phyloP scores from a whole-genome alignment of 2,113 vertebrate species.

The Coryphaenoides rupestris region DNA sequence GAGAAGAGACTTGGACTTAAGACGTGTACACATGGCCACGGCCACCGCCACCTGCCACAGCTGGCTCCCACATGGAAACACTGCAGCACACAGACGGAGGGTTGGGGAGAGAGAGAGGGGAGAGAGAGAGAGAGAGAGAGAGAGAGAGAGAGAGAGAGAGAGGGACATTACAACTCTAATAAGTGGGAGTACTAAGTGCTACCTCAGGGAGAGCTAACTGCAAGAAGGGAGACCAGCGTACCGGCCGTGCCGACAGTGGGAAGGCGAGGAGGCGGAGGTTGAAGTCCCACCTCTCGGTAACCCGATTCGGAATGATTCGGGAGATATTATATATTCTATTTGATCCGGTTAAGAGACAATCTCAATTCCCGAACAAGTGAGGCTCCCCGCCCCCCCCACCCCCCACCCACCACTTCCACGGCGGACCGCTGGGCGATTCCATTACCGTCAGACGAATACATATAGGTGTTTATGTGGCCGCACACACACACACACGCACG shows the following conservation, averaged over 20 bases:
- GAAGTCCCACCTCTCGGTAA: constrained; percentile 35
- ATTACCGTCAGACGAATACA: constrained; percentile 42
- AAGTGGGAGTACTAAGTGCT: no score
- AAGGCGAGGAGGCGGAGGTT: neutral
- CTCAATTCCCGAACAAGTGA: constrained; percentile 15
- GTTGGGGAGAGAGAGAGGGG: neutral
- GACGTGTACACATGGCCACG: constrained; percentile 9
- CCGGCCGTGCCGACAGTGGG: no score
- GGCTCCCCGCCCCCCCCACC: no score
- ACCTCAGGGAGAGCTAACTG: neutral
- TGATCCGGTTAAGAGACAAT: constrained; percentile 47
- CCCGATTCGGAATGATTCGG: constrained; percentile 30
- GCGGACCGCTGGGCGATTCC: constrained; percentile 39
- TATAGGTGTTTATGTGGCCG: constrained; percentile 8
- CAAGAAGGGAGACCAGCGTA: neutral
- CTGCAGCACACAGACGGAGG: constrained; percentile 17
- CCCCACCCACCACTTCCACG: constrained; percentile 12
- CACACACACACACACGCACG: neutral
- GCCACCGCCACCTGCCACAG: constrained; percentile 34
- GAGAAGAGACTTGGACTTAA: constrained; percentile 37
- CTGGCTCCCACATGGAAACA: constrained; percentile 34
- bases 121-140: neutral
- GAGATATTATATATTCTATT: constrained; percentile 30
- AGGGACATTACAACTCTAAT: neutral
- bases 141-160: neutral